A percentile compares a stretch with the other conserved stretches of the same genome.
Evolutionary conservation across 2,888 invertebrate genomes (phyloP).

Genomic region (Matsumyia berberina): DNA sequence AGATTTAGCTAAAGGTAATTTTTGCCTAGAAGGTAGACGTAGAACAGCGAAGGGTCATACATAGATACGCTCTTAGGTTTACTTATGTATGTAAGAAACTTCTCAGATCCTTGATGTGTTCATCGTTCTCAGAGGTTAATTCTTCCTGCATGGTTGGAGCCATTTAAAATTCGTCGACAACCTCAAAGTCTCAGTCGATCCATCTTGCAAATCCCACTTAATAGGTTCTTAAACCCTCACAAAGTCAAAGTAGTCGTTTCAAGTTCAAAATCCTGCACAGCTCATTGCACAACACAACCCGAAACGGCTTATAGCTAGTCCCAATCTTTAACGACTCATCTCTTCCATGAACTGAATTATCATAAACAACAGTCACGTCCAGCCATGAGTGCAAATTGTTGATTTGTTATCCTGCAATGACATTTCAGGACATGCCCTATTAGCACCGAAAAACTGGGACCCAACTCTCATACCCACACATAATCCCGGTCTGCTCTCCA

Average conservation of each 20-base stretch:
- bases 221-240: no score
- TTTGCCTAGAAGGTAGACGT: no score
- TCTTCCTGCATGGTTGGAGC: no score
- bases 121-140: no score
- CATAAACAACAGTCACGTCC: slow-evolving; percentile 65
- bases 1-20: no score
- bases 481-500: slow-evolving; percentile 39
- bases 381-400: slow-evolving; percentile 65
- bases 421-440: slow-evolving; percentile 67
- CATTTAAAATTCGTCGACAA: no score
- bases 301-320: background rate
- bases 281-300: background rate
- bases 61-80: no score
- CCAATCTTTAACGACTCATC: slow-evolving; percentile 30
- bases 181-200: no score
- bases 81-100: no score
- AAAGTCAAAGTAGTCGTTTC: background rate
- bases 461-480: slow-evolving; percentile 4
- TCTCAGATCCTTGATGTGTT: no score
- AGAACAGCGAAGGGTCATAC: no score
- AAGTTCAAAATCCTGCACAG: background rate
- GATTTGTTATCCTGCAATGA: slow-evolving; percentile 54
- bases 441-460: slow-evolving; percentile 32
- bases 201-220: no score
- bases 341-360: slow-evolving; percentile 37